Evolutionary conservation across 2,113 vertebrate genomes (phyloP).

Genomic region (Cochlearius cochlearius): DNA sequence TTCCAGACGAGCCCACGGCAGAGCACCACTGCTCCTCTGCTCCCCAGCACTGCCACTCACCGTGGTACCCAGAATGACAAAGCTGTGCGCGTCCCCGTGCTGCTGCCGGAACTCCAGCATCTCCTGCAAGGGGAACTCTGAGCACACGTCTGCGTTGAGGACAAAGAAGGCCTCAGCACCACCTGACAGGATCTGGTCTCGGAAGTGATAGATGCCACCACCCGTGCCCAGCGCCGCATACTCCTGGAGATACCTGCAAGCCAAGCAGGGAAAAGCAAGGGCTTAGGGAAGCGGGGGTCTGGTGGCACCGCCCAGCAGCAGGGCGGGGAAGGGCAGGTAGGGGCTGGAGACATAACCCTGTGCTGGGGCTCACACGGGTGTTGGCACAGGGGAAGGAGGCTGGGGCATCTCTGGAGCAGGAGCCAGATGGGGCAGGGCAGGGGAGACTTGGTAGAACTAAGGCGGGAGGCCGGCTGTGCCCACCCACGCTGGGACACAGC

Average conservation of each 20-base stretch:
- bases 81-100: slow-evolving; percentile 79
- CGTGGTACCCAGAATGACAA: slow-evolving; percentile 94
- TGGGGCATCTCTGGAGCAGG: too few relatives aligned
- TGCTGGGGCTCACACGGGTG: fast-evolving
- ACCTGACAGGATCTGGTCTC: slow-evolving; percentile 96
- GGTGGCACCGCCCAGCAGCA: fast-evolving
- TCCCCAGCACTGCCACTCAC: slow-evolving; percentile 70
- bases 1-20: neutral
- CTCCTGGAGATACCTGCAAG: slow-evolving; percentile 89
- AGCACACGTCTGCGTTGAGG: slow-evolving; percentile 95
- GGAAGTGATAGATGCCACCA: slow-evolving; percentile 97
- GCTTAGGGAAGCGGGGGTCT: neutral
- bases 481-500: too few relatives aligned
- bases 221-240: slow-evolving; percentile 93
- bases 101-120: slow-evolving; percentile 88
- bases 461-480: fast-evolving
- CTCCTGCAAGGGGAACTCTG: slow-evolving; percentile 89
- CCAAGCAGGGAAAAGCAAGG: neutral
- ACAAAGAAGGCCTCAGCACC: slow-evolving; percentile 92
- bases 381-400: neutral
- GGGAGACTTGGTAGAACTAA: neutral
- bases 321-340: neutral
- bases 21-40: neutral
- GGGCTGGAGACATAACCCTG: neutral
- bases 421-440: neutral